Base-by-base conservation (phyloP, 2,113 vertebrate genomes). In the Xerus inauris region DNA sequence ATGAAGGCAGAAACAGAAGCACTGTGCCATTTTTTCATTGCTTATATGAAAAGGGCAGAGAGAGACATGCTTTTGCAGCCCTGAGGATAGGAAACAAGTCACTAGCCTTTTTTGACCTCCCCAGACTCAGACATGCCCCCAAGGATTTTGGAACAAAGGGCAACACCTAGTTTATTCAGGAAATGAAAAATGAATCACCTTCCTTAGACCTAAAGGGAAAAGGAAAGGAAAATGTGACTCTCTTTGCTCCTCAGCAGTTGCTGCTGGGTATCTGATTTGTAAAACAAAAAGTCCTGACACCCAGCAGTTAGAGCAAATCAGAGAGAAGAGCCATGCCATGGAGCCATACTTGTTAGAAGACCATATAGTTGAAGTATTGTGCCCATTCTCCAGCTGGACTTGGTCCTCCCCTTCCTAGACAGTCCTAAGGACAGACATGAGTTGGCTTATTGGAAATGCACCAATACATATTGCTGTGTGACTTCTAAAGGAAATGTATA, bases 141-240 rank as follows among this genome's bases (percentile, higher is more conserved):
- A 49, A 47, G 79, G 79, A 72, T 72, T 91, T 72, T 35, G 13
- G 10, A 95, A 93, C 73, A 89, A 92, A 92, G 57, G 30, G 54
- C 73, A 69, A 77, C 54, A 42, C 62, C 45, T 77, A 38, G 35
- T 84, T 94, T 91, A 28, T 72, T 95, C 30, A 57, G 72, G 28
- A 87, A 87, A 81, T 35, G 87, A 97, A 79, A 69, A 91, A 9
- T 86, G n/a, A 45, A 26, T 47, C 64, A 49, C 89, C 88, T 88
- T 90, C 85, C 69, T 87, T 89, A 28, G 59, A 76, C 54, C 76
- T 89, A 91, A 91, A 92, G 38, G 6, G 16, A 12, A 30, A 38
- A 90, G 49, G 65, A 30, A 38, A 90, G 49, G 65, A 51, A 73
- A 69, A 32, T 45, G 5, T 92, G 81, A 47, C 51, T 87, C 62